Evolutionary conservation across 2,888 invertebrate genomes (phyloP).

Genomic region (Epirrita christyi): DNA sequence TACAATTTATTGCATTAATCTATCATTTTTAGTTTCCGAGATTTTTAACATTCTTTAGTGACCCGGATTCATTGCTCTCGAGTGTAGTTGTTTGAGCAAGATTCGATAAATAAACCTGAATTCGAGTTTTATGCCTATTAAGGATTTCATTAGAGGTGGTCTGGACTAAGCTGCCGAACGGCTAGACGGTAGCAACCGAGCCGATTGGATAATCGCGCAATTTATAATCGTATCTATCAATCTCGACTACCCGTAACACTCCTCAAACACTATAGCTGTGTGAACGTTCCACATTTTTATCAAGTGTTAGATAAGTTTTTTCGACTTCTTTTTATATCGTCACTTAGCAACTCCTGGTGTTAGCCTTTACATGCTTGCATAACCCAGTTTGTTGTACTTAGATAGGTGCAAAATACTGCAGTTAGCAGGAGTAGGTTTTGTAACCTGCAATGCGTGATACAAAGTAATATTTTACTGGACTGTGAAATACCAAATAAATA

Average conservation of each 20-base stretch:
- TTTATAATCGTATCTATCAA: constrained; percentile 43
- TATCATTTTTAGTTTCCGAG: too few species aligned
- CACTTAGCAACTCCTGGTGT: constrained; percentile 24
- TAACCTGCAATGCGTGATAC: constrained; percentile 21
- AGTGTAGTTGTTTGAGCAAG: constrained; percentile 66
- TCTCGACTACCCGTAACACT: constrained; percentile 44
- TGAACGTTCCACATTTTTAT: constrained; percentile 38
- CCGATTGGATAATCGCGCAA: constrained; percentile 31
- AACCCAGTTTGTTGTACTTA: constrained; percentile 29
- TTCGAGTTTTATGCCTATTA: constrained; percentile 48
- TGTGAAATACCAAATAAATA: constrained; percentile 5
- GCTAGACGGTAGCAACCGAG: constrained; percentile 27
- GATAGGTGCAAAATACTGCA: constrained; percentile 31
- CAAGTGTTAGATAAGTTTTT: constrained; percentile 31
- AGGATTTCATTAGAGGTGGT: constrained; percentile 45
- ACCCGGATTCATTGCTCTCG: too few species aligned
- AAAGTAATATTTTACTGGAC: constrained; percentile 19
- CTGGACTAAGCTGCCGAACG: constrained; percentile 42
- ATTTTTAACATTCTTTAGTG: too few species aligned
- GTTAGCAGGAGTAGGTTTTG: constrained; percentile 14
- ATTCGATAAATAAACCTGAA: constrained; percentile 68
- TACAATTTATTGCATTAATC: too few species aligned
- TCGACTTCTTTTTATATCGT: constrained; percentile 16
- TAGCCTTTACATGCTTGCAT: constrained; percentile 27
- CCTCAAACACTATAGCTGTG: constrained; percentile 35